Conservation (phyloP, 2,888 invertebrate species). For the Megastigmus dorsalis region DNA sequence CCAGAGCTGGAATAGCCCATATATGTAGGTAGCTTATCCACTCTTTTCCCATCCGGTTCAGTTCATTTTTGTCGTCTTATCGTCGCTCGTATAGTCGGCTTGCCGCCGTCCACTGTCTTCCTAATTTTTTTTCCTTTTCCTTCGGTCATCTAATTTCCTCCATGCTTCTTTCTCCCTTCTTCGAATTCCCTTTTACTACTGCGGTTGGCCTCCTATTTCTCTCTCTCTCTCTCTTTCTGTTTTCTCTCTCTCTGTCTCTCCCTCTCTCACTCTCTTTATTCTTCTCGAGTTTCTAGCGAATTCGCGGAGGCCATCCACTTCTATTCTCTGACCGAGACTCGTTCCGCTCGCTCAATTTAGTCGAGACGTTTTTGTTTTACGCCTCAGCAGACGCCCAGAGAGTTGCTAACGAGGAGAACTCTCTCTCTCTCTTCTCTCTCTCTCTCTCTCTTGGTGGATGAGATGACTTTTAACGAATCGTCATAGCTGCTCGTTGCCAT, state of each 20-base stretch:
- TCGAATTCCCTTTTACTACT: conserved; percentile 19
- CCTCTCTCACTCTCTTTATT: conserved; percentile 1
- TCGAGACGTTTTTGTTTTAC: conserved; percentile 65
- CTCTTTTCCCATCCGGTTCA: background rate
- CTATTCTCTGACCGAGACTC: conserved; percentile 10
- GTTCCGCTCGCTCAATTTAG: conserved; percentile 63
- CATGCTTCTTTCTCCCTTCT: background rate
- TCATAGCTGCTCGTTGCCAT: background rate
- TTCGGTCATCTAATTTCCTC: conserved; percentile 31
- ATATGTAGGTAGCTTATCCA: too few species aligned
- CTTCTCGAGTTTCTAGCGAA: conserved; percentile 51
- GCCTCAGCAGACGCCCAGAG: conserved; percentile 56
- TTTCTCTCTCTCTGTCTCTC: conserved; percentile 31
- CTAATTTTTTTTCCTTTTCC: conserved; percentile 14
- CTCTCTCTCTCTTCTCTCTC: background rate
- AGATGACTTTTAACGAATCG: conserved; percentile 59
- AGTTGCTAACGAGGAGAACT: conserved; percentile 62
- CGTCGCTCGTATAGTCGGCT: background rate
- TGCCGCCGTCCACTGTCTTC: background rate
- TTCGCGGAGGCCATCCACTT: conserved; percentile 1
- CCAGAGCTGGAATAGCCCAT: too few species aligned
- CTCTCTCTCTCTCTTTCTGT: background rate
- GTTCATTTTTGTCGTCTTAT: conserved; percentile 23
- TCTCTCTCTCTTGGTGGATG: conserved; percentile 43
- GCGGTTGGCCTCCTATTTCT: conserved; percentile 8